Conservation (phyloP, 2,797 vertebrate species). For the Sebastes dallii region DNA sequence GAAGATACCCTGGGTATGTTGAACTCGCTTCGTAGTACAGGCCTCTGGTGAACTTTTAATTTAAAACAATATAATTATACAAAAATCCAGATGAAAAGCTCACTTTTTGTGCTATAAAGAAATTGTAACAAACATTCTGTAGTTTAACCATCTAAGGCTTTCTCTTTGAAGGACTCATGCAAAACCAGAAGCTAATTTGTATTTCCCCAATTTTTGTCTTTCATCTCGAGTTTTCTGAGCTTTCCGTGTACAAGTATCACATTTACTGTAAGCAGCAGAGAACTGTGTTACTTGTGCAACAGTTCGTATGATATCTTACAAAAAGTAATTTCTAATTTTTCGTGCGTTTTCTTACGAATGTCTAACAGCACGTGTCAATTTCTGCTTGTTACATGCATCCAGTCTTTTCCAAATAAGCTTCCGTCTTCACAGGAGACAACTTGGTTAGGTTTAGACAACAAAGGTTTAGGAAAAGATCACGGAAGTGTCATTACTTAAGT, state of each 20-base stretch:
- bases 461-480: background rate
- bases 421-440: background rate
- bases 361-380: too few relatives aligned
- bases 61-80: too few relatives aligned
- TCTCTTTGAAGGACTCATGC: background rate
- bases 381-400: background rate
- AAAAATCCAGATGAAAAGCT: too few relatives aligned
- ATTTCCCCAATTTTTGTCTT: background rate
- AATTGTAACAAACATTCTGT: background rate
- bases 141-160: background rate
- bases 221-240: background rate
- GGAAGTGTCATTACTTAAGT: background rate
- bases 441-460: background rate
- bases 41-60: too few relatives aligned
- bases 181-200: background rate
- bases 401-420: background rate
- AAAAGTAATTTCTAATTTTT: too few relatives aligned
- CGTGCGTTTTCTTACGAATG: too few relatives aligned
- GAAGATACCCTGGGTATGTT: too few relatives aligned
- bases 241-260: background rate
- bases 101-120: too few relatives aligned
- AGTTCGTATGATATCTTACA: too few relatives aligned
- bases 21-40: too few relatives aligned
- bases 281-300: background rate
- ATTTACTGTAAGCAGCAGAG: background rate